Evolutionary conservation across 2,888 invertebrate species (phyloP).

Genomic region (Scaptomyza parva): DNA sequence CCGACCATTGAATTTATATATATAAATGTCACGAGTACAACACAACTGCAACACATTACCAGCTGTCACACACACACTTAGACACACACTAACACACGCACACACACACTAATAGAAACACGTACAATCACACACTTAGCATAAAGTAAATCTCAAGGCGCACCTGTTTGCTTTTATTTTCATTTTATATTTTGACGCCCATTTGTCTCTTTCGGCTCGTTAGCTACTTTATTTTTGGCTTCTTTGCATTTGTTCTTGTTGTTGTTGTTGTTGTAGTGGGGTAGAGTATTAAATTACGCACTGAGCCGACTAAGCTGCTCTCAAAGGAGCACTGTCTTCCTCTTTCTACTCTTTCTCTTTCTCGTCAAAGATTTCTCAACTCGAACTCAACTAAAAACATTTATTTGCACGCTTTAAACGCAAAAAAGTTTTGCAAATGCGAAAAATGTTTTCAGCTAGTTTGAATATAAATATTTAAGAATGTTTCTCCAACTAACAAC

Average conservation of each 20-base stretch:
- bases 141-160: slow-evolving; percentile 64
- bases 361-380: slow-evolving; percentile 25
- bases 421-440: slow-evolving; percentile 11
- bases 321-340: slow-evolving; percentile 24
- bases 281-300: slow-evolving; percentile 68
- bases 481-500: slow-evolving; percentile 30
- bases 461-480: slow-evolving; percentile 47
- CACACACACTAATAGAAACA: slow-evolving; percentile 7
- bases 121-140: slow-evolving; percentile 37
- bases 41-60: slow-evolving; percentile 61
- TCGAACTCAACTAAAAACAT: slow-evolving; percentile 2
- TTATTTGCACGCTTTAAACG: slow-evolving; percentile 26
- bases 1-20: slow-evolving; percentile 65
- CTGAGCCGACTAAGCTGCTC: slow-evolving; percentile 70
- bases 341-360: too few relatives aligned
- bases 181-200: slow-evolving; percentile 19
- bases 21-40: slow-evolving; percentile 56
- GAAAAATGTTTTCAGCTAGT: slow-evolving; percentile 17
- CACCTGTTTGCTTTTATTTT: slow-evolving; percentile 65
- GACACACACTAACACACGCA: slow-evolving; percentile 30
- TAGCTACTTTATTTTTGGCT: slow-evolving; percentile 1
- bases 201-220: slow-evolving; percentile 1
- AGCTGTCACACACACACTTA: slow-evolving; percentile 55
- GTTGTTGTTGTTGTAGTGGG: too few relatives aligned
- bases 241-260: too few relatives aligned